phyloP scores from a whole-genome alignment of 2,113 vertebrate genomes.

The Anthoscopus minutus region DNA sequence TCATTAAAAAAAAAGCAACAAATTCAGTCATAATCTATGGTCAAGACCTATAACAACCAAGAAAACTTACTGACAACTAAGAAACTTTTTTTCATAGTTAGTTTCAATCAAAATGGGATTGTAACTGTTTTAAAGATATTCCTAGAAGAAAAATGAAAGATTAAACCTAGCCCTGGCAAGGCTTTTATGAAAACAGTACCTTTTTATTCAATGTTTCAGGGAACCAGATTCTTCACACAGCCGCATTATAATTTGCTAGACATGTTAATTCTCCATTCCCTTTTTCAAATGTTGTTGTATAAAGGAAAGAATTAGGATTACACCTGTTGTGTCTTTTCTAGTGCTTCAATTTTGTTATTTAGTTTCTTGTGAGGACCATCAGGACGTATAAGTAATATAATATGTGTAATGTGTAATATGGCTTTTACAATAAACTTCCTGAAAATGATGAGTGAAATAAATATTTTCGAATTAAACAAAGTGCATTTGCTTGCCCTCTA shows the following conservation, averaged over 20 bases:
- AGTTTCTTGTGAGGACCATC: background rate
- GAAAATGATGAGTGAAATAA: background rate
- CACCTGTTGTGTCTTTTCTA: background rate
- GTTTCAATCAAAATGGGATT: background rate
- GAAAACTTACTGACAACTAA: background rate
- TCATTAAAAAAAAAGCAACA: background rate
- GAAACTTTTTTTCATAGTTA: background rate
- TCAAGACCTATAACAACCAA: background rate
- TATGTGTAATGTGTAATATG: background rate
- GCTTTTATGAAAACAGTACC: background rate
- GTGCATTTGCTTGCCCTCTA: background rate
- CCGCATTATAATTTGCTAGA: background rate
- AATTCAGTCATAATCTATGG: background rate
- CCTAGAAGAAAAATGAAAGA: background rate
- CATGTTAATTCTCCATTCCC: background rate
- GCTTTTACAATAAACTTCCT: background rate
- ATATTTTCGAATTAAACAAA: background rate
- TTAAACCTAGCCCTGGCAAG: background rate
- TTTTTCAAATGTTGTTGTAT: background rate
- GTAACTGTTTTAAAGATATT: background rate
- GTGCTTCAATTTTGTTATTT: background rate
- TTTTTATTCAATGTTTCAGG: background rate
- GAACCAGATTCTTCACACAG: background rate
- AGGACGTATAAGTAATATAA: background rate
- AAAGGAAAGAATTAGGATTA: background rate